phyloP scores from a whole-genome alignment of 1,140 invertebrate species.

The Rhynchophorus ferrugineus region DNA sequence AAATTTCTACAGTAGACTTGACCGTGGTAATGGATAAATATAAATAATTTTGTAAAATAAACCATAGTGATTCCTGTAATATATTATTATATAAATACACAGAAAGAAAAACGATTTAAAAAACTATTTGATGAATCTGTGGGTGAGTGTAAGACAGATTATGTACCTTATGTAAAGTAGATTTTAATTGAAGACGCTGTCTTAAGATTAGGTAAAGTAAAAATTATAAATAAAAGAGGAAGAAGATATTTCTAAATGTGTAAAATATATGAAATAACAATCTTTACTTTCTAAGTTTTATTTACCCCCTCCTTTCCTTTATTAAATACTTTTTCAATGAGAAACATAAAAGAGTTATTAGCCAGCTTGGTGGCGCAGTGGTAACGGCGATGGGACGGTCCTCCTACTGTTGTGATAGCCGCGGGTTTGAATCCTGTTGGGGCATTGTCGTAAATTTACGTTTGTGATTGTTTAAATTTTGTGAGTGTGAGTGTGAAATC shows the following conservation, averaged over 20 bases:
- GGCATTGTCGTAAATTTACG: too few relatives aligned
- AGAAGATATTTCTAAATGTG: slow-evolving; percentile 35
- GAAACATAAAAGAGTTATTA: too few relatives aligned
- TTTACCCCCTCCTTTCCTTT: slow-evolving; percentile 9
- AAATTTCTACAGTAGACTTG: slow-evolving; percentile 14
- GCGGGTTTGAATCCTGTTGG: too few relatives aligned
- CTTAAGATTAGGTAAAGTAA: slow-evolving; percentile 21
- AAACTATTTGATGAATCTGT: slow-evolving; percentile 33
- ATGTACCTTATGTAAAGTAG: slow-evolving; percentile 40
- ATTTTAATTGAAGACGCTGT: slow-evolving; percentile 29
- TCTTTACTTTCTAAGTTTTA: slow-evolving; percentile 17
- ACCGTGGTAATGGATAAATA: slow-evolving; percentile 17
- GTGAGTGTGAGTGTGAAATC: too few relatives aligned
- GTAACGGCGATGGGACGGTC: too few relatives aligned
- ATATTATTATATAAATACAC: slow-evolving; percentile 27
- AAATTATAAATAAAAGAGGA: slow-evolving; percentile 33
- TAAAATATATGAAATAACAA: slow-evolving; percentile 34
- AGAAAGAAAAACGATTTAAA: slow-evolving; percentile 10
- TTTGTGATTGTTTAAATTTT: too few relatives aligned
- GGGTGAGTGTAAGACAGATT: slow-evolving; percentile 32
- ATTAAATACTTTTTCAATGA: too few relatives aligned
- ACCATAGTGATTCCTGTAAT: slow-evolving; percentile 33
- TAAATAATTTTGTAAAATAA: slow-evolving; percentile 18
- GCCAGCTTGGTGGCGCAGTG: too few relatives aligned
- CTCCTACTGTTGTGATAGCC: too few relatives aligned